These are phyloP conservation scores for Reticulitermes lucifugus DNA, from an alignment of 2,888 invertebrate species.

Conservation along the genomic window DNA sequence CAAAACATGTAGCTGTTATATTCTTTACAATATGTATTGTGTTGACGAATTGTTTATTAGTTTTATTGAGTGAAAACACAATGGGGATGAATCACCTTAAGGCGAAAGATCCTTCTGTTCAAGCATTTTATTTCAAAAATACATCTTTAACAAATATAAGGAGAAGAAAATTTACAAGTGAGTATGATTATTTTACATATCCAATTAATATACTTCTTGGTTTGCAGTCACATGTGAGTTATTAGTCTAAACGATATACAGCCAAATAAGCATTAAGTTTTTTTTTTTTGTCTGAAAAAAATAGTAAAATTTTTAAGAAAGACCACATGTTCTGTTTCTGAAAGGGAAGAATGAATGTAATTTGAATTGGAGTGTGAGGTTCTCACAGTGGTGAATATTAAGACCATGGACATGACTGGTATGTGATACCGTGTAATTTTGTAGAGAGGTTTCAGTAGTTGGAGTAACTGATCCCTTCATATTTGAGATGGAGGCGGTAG, in stretches of 20 bases:
- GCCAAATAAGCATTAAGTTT: neutral
- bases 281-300: neutral
- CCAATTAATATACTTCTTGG: neutral
- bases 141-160: neutral
- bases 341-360: neutral
- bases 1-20: too few species aligned
- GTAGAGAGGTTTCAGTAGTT: too few species aligned
- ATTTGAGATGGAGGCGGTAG: too few species aligned
- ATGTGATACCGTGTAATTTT: too few species aligned
- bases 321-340: neutral
- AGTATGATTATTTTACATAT: neutral
- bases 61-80: too few species aligned
- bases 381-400: too few species aligned
- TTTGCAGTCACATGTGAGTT: neutral
- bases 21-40: too few species aligned
- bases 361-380: too few species aligned
- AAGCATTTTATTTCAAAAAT: neutral
- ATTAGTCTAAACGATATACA: neutral
- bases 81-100: neutral
- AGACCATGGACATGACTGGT: too few species aligned
- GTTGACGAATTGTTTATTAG: too few species aligned
- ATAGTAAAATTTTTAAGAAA: neutral
- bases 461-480: too few species aligned
- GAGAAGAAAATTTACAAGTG: neutral
- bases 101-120: neutral